These are phyloP conservation scores for Lichenostomus cassidix DNA, from an alignment of 2,113 vertebrate species.

Conservation along the genomic window DNA sequence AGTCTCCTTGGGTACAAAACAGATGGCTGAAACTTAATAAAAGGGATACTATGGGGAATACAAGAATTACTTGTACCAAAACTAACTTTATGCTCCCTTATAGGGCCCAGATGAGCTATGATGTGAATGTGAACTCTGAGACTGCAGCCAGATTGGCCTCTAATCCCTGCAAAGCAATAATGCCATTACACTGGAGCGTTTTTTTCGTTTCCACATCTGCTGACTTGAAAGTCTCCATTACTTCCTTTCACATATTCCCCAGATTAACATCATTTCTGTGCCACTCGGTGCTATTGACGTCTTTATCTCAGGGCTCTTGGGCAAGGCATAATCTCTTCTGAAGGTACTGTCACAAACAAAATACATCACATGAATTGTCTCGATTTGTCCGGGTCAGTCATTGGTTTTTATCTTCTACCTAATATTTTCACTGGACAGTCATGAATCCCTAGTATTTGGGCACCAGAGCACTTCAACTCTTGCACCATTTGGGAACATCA, in stretches of 20 bases:
- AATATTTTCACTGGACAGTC: neutral
- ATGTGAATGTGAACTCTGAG: neutral
- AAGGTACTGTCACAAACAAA: neutral
- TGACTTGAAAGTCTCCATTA: neutral
- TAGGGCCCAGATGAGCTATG: neutral
- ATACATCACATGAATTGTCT: neutral
- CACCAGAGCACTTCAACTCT: neutral
- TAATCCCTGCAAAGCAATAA: neutral
- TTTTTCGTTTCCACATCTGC: neutral
- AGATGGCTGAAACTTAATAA: constrained; percentile 19
- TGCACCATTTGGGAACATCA: neutral
- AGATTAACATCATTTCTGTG: neutral
- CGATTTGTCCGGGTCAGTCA: neutral
- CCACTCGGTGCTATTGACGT: neutral
- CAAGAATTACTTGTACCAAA: neutral
- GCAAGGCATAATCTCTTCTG: neutral
- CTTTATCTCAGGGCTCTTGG: neutral
- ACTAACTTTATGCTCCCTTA: neutral
- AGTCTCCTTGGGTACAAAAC: neutral
- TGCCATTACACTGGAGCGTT: neutral
- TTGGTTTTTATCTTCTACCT: neutral
- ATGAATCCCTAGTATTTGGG: neutral
- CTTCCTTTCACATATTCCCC: neutral
- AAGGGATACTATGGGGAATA: neutral
- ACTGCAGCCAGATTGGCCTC: neutral